phyloP scores from a whole-genome alignment of 64 coral and sea anemone genomes.

The Montipora capricornis region DNA sequence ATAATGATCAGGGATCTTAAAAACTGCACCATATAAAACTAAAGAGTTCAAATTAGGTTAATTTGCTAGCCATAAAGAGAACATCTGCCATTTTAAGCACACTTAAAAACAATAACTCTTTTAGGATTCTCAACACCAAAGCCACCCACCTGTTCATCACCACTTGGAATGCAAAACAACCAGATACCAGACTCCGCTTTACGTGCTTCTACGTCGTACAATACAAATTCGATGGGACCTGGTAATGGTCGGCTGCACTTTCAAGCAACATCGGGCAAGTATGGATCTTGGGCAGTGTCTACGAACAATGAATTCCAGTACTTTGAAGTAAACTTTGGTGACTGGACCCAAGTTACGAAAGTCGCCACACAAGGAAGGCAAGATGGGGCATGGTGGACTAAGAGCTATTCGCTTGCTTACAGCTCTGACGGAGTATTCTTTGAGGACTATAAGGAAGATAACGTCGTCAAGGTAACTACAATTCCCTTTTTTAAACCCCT shows the following conservation, averaged over 20 bases:
- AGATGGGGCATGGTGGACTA: slow-evolving; percentile 27
- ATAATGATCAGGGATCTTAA: too few relatives aligned
- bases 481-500: not conserved
- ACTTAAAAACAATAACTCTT: not conserved
- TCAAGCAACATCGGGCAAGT: not conserved
- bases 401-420: slow-evolving; percentile 34
- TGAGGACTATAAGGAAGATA: not conserved
- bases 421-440: slow-evolving; percentile 34
- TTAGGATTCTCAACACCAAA: not conserved
- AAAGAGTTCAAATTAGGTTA: too few relatives aligned
- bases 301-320: slow-evolving; percentile 13
- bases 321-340: slow-evolving; percentile 41
- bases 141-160: not conserved
- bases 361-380: slow-evolving; percentile 66
- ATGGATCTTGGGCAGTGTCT: not conserved
- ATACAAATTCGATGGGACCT: slow-evolving; percentile 11
- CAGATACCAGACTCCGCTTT: slow-evolving; percentile 30
- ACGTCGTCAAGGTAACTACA: slow-evolving; percentile 2
- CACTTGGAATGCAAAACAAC: slow-evolving; percentile 32
- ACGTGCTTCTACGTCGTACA: slow-evolving; percentile 18
- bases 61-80: too few relatives aligned
- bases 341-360: slow-evolving; percentile 9
- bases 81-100: not conserved
- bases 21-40: too few relatives aligned
- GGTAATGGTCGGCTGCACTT: slow-evolving; percentile 10